A percentile compares a stretch with the other conserved stretches of the same genome.
phyloP scores from a whole-genome alignment of 1,140 invertebrate genomes.

The Heterodera schachtii region DNA sequence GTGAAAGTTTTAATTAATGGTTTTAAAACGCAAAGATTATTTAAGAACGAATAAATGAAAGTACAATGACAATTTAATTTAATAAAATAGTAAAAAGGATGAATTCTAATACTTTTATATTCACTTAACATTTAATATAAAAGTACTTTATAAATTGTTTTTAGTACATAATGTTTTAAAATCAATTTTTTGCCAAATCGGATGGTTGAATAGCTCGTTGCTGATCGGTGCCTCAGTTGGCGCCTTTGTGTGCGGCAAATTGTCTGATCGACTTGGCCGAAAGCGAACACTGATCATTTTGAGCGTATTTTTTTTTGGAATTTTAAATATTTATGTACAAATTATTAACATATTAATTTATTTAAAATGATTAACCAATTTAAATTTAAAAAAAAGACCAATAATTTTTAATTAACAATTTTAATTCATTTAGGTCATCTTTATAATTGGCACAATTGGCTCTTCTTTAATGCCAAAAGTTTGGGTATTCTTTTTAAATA shows the following conservation, averaged over 20 bases:
- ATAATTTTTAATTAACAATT: neutral
- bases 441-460: conserved; percentile 25
- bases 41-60: too few relatives aligned
- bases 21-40: too few relatives aligned
- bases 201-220: conserved; percentile 12
- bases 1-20: too few relatives aligned
- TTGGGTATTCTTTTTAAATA: conserved; percentile 2
- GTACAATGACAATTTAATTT: too few relatives aligned
- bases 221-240: conserved; percentile 28
- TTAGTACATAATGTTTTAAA: too few relatives aligned
- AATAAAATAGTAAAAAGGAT: too few relatives aligned
- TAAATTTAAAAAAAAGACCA: too few relatives aligned
- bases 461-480: conserved; percentile 14
- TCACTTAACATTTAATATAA: too few relatives aligned
- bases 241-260: conserved; percentile 10
- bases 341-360: neutral
- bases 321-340: too few relatives aligned
- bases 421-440: conserved; percentile 6
- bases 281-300: conserved; percentile 19
- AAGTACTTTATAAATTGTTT: too few relatives aligned
- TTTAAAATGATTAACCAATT: neutral
- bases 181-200: too few relatives aligned
- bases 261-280: conserved; percentile 20
- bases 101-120: too few relatives aligned
- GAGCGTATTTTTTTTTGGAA: conserved; percentile 15